These are phyloP conservation scores for Neomonachus schauinslandi DNA, from an alignment of 2,113 vertebrate species.

Conservation along the genomic window DNA sequence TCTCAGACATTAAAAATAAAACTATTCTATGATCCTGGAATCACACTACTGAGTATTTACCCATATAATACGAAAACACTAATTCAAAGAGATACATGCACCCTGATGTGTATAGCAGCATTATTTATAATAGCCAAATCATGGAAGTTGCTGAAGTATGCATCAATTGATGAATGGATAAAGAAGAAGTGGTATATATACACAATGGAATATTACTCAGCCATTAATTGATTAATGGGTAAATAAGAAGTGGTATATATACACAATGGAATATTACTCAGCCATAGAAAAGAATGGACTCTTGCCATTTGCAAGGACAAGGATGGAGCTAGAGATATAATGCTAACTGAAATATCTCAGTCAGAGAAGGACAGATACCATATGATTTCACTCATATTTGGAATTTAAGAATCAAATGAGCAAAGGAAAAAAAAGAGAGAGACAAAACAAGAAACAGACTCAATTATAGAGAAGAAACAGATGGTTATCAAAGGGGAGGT, in stretches of 20 bases:
- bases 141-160: background rate
- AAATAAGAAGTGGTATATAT: no score
- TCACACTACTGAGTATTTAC: background rate
- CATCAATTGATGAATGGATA: background rate
- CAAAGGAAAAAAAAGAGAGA: background rate
- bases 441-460: background rate
- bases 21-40: background rate
- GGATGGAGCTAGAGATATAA: background rate
- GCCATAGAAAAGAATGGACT: background rate
- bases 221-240: background rate
- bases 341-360: background rate
- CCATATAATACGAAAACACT: background rate
- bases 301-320: background rate
- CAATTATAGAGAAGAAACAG: background rate
- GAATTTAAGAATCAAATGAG: background rate
- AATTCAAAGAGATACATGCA: background rate
- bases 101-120: background rate
- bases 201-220: no score
- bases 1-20: background rate
- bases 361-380: background rate
- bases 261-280: background rate
- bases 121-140: background rate
- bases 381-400: background rate
- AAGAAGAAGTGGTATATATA: background rate
- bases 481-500: background rate